These are phyloP conservation scores for Sebastes hubbsi DNA, from an alignment of 2,797 vertebrate species.

Conservation along the genomic window DNA sequence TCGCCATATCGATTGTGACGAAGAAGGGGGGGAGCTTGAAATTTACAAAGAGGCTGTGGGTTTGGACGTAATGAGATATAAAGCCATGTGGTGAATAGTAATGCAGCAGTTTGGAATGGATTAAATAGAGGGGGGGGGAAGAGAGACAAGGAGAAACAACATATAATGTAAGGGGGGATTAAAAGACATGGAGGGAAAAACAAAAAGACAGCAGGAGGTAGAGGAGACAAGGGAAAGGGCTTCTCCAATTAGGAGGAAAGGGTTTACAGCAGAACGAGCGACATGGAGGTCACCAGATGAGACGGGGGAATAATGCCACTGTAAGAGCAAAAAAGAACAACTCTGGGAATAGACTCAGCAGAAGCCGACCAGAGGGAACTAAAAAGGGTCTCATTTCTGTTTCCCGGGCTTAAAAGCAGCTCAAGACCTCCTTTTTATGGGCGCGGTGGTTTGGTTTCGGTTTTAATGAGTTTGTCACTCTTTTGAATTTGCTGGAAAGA, in stretches of 20 bases:
- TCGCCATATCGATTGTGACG: conserved; percentile 51
- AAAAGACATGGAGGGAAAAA: background rate
- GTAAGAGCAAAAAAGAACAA: conserved; percentile 21
- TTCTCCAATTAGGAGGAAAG: conserved; percentile 59
- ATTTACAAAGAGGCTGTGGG: conserved; percentile 65
- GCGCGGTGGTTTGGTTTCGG: conserved; percentile 17
- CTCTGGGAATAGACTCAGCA: background rate
- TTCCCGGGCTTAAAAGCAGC: conserved; percentile 7
- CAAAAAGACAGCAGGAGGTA: background rate
- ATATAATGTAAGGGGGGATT: background rate
- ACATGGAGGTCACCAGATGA: conserved; percentile 43
- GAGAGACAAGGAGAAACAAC: conserved; percentile 42
- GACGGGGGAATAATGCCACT: conserved; percentile 17
- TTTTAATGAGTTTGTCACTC: conserved; percentile 28
- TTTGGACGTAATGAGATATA: conserved; percentile 68
- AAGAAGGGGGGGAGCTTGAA: conserved; percentile 31
- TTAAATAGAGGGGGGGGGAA: conserved; percentile 6
- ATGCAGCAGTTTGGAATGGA: conserved; percentile 61
- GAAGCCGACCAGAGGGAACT: conserved; percentile 17
- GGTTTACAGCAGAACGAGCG: conserved; percentile 31
- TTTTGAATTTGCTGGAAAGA: conserved; percentile 32
- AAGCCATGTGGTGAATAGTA: conserved; percentile 64
- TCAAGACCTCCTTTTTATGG: conserved; percentile 3
- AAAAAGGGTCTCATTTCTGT: background rate
- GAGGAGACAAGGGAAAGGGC: conserved; percentile 31